phyloP scores from a whole-genome alignment of 2,888 invertebrate species.

The Acanthopleura granulata region DNA sequence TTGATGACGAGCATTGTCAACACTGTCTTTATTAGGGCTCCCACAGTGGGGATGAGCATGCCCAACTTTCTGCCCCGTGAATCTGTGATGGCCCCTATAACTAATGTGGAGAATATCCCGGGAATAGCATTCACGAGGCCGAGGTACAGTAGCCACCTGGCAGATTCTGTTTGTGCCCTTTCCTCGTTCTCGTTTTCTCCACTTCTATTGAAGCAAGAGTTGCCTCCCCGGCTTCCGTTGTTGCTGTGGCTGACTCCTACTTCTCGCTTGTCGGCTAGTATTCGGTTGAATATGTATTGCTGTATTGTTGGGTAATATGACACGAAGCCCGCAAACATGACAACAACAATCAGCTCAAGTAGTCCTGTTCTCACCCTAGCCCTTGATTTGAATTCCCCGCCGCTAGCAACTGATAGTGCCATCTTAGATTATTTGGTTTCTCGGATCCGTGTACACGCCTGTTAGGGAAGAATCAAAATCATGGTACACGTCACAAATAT shows the following conservation, averaged over 20 bases:
- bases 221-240: background rate
- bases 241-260: background rate
- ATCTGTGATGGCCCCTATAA: slow-evolving; percentile 8
- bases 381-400: too few species aligned
- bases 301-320: background rate
- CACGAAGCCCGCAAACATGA: background rate
- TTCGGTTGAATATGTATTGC: background rate
- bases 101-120: slow-evolving; percentile 9
- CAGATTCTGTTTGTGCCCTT: background rate
- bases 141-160: background rate
- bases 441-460: too few species aligned
- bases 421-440: too few species aligned
- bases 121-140: background rate
- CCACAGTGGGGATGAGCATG: background rate
- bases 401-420: too few species aligned
- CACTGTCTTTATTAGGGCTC: background rate
- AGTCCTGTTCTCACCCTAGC: background rate
- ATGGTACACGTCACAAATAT: too few species aligned
- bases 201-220: background rate
- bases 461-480: too few species aligned
- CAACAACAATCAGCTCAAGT: background rate
- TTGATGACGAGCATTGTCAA: background rate
- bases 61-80: background rate
- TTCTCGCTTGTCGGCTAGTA: background rate
- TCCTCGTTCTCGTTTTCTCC: background rate